Conservation (phyloP, 2,888 invertebrate species). For the Rhagophthalmus giganteus region DNA sequence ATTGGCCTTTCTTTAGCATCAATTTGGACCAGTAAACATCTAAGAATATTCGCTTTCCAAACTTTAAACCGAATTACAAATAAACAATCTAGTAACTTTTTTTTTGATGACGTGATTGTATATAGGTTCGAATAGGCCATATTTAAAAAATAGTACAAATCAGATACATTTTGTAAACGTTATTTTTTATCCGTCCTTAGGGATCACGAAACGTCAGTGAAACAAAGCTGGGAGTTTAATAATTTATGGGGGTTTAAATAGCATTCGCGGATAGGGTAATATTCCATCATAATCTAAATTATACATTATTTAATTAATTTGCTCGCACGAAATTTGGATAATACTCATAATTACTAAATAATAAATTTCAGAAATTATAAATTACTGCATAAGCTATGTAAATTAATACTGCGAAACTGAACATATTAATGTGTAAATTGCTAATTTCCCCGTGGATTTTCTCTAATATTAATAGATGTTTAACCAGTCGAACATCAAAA, state of each 20-base stretch:
- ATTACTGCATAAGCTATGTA: conserved; percentile 14
- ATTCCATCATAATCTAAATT: background rate
- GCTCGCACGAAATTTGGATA: background rate
- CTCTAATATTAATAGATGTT: conserved; percentile 27
- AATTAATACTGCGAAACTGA: conserved; percentile 15
- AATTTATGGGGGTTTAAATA: conserved; percentile 1
- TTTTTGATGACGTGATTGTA: no score
- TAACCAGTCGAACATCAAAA: conserved; percentile 8
- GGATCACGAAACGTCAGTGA: background rate
- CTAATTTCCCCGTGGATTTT: conserved; percentile 22
- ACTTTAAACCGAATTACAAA: no score
- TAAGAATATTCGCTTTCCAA: no score
- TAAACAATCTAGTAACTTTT: no score
- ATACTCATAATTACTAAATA: conserved; percentile 3
- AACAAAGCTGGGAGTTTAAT: background rate
- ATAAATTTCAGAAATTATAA: conserved; percentile 15
- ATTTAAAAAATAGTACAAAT: no score
- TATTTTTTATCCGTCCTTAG: background rate
- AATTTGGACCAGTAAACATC: no score
- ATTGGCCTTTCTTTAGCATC: no score
- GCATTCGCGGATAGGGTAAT: background rate
- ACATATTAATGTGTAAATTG: conserved; percentile 22
- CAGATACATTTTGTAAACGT: no score
- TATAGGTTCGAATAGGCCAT: no score
- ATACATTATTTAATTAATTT: background rate